Conservation (phyloP, 1,140 invertebrate genomes). For the Heliconius nattereri region DNA sequence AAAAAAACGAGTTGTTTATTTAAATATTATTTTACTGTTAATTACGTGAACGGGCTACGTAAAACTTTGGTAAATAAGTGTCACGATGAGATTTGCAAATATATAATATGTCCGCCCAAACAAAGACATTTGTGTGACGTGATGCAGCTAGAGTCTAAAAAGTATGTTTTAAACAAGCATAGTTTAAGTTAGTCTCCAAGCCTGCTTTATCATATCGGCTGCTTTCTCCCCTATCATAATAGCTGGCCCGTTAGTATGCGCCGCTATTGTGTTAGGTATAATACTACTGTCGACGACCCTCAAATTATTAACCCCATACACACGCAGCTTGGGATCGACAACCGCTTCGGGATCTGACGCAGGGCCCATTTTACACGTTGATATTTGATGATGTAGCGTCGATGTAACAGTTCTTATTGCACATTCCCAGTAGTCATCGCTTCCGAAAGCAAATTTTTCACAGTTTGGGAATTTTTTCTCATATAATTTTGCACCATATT, state of each 20-base stretch:
- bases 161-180: too few relatives aligned
- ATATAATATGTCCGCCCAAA: too few relatives aligned
- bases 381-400: conserved; percentile 87
- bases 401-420: conserved; percentile 83
- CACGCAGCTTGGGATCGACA: conserved; percentile 86
- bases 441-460: conserved; percentile 76
- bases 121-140: too few relatives aligned
- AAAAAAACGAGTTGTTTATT: too few relatives aligned
- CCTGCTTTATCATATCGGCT: conserved; percentile 86
- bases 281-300: conserved; percentile 89
- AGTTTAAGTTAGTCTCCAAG: conserved; percentile 70
- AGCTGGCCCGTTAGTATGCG: conserved; percentile 87
- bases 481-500: conserved; percentile 82
- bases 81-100: too few relatives aligned
- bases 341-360: conserved; percentile 84
- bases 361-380: conserved; percentile 90
- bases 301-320: conserved; percentile 86
- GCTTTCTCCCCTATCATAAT: conserved; percentile 94
- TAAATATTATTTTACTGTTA: too few relatives aligned
- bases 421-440: conserved; percentile 88
- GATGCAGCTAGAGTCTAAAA: too few relatives aligned
- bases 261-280: conserved; percentile 87
- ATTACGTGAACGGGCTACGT: too few relatives aligned
- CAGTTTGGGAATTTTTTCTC: conserved; percentile 83
- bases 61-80: too few relatives aligned